A percentile compares a stretch with the other conserved stretches of the same genome.
Conservation (phyloP, 2,113 vertebrate species). For the Nestor notabilis region DNA sequence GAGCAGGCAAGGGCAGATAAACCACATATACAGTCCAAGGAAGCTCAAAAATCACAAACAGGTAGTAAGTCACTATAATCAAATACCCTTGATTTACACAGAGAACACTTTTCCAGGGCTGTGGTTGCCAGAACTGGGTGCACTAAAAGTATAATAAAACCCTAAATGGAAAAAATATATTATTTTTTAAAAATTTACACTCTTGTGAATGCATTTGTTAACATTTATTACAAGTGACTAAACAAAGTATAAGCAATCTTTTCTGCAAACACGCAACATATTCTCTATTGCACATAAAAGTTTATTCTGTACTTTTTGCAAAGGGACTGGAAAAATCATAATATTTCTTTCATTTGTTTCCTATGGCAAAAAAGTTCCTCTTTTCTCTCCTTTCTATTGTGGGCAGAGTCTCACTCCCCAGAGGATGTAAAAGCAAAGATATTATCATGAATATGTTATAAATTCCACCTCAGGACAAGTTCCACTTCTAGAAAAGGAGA, state of each 20-base stretch:
- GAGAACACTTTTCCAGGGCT: neutral
- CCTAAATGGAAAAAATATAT: neutral
- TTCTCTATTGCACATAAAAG: neutral
- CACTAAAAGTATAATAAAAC: neutral
- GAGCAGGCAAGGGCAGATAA: neutral
- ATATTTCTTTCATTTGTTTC: neutral
- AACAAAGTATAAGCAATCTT: neutral
- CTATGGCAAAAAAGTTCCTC: neutral
- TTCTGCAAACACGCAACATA: neutral
- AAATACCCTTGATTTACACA: neutral
- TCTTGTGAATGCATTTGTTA: neutral
- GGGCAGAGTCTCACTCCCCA: neutral
- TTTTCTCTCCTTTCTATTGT: neutral
- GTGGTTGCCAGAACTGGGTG: neutral
- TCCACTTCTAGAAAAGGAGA: conserved; percentile 6
- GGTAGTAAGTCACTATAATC: neutral
- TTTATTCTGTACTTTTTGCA: neutral
- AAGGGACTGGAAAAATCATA: neutral
- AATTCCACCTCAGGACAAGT: conserved; percentile 31
- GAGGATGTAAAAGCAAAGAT: conserved; percentile 27
- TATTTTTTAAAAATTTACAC: neutral
- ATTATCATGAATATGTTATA: neutral
- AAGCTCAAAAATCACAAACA: neutral
- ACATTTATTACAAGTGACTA: neutral
- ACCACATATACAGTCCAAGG: neutral